A percentile compares a stretch with the other conserved stretches of the same genome.
phyloP scores from a whole-genome alignment of 2,113 vertebrate genomes.

The Origma solitaria region DNA sequence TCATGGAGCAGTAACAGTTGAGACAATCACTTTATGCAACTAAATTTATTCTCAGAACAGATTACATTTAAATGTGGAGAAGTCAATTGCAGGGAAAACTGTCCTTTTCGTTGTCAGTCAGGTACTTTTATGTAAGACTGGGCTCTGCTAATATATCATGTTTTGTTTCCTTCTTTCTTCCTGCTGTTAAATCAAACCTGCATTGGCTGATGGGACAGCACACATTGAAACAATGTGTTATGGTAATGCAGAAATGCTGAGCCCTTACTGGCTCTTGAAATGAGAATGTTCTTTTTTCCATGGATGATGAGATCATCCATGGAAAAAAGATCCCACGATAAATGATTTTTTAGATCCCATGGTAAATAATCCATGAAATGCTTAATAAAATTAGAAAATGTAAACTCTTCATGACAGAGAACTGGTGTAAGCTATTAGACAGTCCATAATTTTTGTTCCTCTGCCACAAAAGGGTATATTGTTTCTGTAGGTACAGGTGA shows the following conservation, averaged over 20 bases:
- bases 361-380: not conserved
- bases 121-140: constrained; percentile 4
- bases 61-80: constrained; percentile 87
- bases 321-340: not conserved
- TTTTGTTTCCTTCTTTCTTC: not conserved
- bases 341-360: not conserved
- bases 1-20: constrained; percentile 40
- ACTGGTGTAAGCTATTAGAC: not conserved
- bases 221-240: not conserved
- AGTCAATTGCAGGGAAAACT: constrained; percentile 70
- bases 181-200: not conserved
- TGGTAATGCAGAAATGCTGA: not conserved
- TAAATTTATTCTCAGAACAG: constrained; percentile 92
- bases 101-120: not conserved
- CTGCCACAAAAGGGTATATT: not conserved
- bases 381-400: not conserved
- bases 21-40: constrained; percentile 65
- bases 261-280: not conserved
- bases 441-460: not conserved
- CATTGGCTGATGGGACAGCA: not conserved
- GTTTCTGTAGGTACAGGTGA: not conserved
- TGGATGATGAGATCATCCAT: not conserved
- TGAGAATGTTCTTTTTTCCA: not conserved
- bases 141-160: not conserved
- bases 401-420: not conserved